These are phyloP conservation scores for Dasysyrphus tricinctus DNA, from an alignment of 2,888 invertebrate species.

Conservation along the genomic window DNA sequence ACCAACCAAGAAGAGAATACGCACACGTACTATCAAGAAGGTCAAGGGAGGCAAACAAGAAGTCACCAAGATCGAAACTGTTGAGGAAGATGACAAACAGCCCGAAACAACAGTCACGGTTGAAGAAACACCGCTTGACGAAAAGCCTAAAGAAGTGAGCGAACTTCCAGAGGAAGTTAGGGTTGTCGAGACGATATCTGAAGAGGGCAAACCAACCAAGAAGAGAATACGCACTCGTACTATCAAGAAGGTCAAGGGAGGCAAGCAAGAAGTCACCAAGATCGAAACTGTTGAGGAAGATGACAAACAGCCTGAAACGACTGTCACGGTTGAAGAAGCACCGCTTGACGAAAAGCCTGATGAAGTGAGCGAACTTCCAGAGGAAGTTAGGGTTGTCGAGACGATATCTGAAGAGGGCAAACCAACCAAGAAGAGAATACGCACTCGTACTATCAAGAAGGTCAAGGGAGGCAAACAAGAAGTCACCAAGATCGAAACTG, in stretches of 20 bases:
- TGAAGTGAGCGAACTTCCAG: conserved; percentile 71
- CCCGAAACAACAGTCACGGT: conserved; percentile 79
- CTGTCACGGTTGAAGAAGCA: conserved; percentile 78
- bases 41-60: conserved; percentile 81
- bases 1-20: conserved; percentile 78
- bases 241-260: conserved; percentile 81
- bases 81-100: conserved; percentile 81
- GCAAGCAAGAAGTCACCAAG: conserved; percentile 80
- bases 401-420: conserved; percentile 75
- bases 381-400: conserved; percentile 63
- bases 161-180: conserved; percentile 78
- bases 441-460: conserved; percentile 78
- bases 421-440: conserved; percentile 78
- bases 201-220: conserved; percentile 80
- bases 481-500: conserved; percentile 78
- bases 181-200: conserved; percentile 80
- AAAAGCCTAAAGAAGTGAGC: conserved; percentile 66
- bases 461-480: conserved; percentile 78
- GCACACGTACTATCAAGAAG: conserved; percentile 81
- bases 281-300: conserved; percentile 80
- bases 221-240: conserved; percentile 80
- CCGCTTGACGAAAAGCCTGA: conserved; percentile 61
- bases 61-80: conserved; percentile 82
- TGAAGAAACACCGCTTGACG: conserved; percentile 77
- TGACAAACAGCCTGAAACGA: conserved; percentile 81